A percentile compares a stretch with the other conserved stretches of the same genome.
phyloP scores from a whole-genome alignment of 2,797 vertebrate genomes.

The Vultur gryphus region DNA sequence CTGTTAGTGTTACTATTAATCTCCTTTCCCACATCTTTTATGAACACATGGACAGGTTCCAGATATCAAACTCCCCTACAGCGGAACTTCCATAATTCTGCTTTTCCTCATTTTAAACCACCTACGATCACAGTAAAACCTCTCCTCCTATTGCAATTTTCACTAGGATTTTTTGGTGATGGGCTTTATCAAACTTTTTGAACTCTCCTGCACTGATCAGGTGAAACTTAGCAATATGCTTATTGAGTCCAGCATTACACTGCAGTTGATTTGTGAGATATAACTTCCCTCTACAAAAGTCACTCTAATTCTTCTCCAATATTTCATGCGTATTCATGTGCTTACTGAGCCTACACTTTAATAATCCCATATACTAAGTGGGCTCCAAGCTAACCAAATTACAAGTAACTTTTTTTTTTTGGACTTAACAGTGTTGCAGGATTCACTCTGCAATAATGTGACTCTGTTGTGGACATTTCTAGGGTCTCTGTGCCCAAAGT shows the following conservation, averaged over 20 bases:
- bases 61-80: not conserved
- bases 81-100: not conserved
- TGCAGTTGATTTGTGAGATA: not conserved
- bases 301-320: not conserved
- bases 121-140: not conserved
- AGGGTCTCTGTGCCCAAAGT: not conserved
- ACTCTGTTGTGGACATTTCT: not conserved
- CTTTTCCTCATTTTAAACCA: not conserved
- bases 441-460: not conserved
- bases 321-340: not conserved
- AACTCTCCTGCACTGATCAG: not conserved
- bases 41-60: not conserved
- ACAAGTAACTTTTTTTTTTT: not conserved
- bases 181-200: not conserved
- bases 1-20: not conserved
- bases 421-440: not conserved
- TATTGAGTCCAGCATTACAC: not conserved
- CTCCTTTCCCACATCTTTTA: not conserved
- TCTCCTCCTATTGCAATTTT: not conserved
- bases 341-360: rapidly evolving
- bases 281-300: not conserved
- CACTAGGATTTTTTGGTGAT: not conserved
- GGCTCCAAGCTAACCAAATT: not conserved
- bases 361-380: not conserved
- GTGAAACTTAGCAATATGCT: not conserved